phyloP scores from a whole-genome alignment of 2,113 vertebrate species.

The Neolamprologus cancellatus region DNA sequence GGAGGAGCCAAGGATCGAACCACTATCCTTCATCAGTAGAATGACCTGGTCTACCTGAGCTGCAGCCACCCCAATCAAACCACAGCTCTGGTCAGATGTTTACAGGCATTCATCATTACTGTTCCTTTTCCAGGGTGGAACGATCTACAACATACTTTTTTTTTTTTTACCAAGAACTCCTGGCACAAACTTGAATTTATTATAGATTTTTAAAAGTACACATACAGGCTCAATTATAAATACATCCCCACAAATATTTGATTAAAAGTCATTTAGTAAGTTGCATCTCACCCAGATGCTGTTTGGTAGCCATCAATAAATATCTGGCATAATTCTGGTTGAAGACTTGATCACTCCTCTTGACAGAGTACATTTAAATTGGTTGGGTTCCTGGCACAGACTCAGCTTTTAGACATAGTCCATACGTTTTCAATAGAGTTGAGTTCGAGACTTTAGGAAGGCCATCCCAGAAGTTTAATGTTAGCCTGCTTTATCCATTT shows the following conservation, averaged over 20 bases:
- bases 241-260: not conserved
- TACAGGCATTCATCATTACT: not conserved
- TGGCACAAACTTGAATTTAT: not conserved
- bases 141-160: not conserved
- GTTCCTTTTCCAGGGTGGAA: not conserved
- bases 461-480: not conserved
- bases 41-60: not conserved
- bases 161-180: not conserved
- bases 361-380: not conserved
- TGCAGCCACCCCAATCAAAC: not conserved
- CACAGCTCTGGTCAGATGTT: not conserved
- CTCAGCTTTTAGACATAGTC: not conserved
- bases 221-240: not conserved
- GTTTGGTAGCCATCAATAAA: not conserved
- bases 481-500: not conserved
- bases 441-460: not conserved
- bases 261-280: not conserved
- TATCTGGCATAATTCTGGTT: not conserved
- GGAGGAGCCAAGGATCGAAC: not conserved
- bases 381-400: not conserved
- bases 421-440: not conserved
- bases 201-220: not conserved
- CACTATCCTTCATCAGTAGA: not conserved
- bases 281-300: not conserved
- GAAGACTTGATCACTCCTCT: not conserved